A percentile compares a stretch with the other conserved stretches of the same genome.
Evolutionary conservation across 2,113 vertebrate species (phyloP).

Genomic region (Antechinus stuartii): DNA sequence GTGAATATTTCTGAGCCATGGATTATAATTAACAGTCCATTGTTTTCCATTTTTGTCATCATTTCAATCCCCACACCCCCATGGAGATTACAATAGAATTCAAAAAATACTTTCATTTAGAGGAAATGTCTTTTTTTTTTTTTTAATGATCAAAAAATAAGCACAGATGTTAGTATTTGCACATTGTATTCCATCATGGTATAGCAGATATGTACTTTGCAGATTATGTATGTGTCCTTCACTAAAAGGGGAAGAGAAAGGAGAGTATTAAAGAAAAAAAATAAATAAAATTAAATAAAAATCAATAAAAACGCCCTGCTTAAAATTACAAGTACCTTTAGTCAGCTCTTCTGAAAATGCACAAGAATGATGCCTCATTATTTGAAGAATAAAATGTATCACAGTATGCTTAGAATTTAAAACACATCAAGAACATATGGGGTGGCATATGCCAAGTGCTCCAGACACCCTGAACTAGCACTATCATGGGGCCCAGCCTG

Average conservation of each 20-base stretch:
- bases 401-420: conserved; percentile 21
- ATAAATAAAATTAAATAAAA: too few species aligned
- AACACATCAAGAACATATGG: conserved; percentile 32
- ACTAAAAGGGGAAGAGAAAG: background rate
- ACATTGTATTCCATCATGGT: background rate
- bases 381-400: conserved; percentile 1
- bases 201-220: background rate
- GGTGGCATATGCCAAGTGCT: conserved; percentile 49
- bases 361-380: background rate
- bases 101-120: conserved; percentile 28
- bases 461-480: background rate
- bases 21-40: background rate
- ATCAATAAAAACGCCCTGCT: background rate
- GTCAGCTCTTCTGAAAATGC: background rate
- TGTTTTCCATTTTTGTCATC: background rate
- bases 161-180: background rate
- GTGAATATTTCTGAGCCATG: background rate
- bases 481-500: conserved; percentile 9
- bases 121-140: background rate
- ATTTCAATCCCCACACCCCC: background rate
- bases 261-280: background rate
- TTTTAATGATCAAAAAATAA: background rate
- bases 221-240: background rate
- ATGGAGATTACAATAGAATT: conserved; percentile 7
- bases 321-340: conserved; percentile 3